Evolutionary conservation across 1,140 invertebrate genomes (phyloP), one percentile per base, ranked within the genome.

Genomic region (Drosophila truncata): DNA sequence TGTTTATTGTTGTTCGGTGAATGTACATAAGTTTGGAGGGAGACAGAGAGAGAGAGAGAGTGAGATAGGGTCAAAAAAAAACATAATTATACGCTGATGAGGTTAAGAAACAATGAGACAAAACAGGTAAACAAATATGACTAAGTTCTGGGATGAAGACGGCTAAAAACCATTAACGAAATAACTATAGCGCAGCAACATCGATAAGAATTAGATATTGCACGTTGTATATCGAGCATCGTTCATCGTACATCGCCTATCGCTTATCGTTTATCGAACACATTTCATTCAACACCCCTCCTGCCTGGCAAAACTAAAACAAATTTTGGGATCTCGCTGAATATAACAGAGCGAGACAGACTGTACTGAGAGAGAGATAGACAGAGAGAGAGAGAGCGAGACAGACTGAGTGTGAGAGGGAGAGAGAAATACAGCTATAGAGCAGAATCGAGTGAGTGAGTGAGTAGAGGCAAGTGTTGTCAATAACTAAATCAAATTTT

Each of bases 221-320:
- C 37, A 44, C 31, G 37, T 23, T 23, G 16, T 31, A 65, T 60
- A 78, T 61, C 60, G 62, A 78, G 37, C 35, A 49, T 39, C 37
- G 69, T 47, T 50, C 47, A 61, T 60, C 37, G 69, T 47, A 57
- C 47, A 61, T 60, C 14, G 4, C 27, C 20, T 35, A 54, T 23
- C 23, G 52, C 10, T 74, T 75, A 67, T 67, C 62, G 46, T 27
- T 67, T 52, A 81, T 82, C 77, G 71, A 91, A 85, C 71, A 77
- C 78, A 78, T 81, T 72, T 85, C 25, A 70, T 85, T 91, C 91
- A 91, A 91, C 91, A 91, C 91, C 91, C 91, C 91, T 91, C 91
- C 91, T 91, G 91, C 91, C 90, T 86, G 59, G 27, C 55, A 50
- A 44, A 66, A 59, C 25, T 62, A 78, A 70, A 50, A 50, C 33